These are phyloP conservation scores for Cancer borealis DNA, from an alignment of 2,888 invertebrate species.

Conservation along the genomic window DNA sequence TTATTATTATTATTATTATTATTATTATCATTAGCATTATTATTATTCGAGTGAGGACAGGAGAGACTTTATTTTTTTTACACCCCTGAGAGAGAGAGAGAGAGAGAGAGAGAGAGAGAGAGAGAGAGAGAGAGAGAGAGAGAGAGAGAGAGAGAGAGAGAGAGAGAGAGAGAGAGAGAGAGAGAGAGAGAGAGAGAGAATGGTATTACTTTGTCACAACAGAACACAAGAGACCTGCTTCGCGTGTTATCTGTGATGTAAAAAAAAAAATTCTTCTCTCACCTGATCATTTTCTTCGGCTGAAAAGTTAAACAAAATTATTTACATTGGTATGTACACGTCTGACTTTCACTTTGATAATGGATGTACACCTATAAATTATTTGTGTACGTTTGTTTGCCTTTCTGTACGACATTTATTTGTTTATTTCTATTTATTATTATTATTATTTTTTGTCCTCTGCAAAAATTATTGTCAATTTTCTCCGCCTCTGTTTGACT, in stretches of 20 bases:
- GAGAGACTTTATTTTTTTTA: not conserved
- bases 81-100: not conserved
- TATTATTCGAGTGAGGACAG: not conserved
- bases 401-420: not conserved
- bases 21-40: not conserved
- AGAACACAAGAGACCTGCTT: not conserved
- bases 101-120: too few relatives aligned
- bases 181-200: not conserved
- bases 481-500: too few relatives aligned
- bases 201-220: not conserved
- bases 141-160: not conserved
- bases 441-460: not conserved
- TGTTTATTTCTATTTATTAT: not conserved
- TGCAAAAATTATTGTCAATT: not conserved
- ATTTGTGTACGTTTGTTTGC: not conserved
- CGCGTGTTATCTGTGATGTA: not conserved
- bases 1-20: not conserved
- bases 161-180: conserved; percentile 20
- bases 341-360: not conserved
- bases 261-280: too few relatives aligned
- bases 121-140: not conserved
- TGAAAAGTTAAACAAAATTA: not conserved
- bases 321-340: not conserved
- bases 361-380: not conserved
- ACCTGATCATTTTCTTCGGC: not conserved